Percentiles rank a stretch among this genome's conserved stretches.
Conservation (phyloP, 1,140 invertebrate genomes). For the Drosophila quadrilineata region DNA sequence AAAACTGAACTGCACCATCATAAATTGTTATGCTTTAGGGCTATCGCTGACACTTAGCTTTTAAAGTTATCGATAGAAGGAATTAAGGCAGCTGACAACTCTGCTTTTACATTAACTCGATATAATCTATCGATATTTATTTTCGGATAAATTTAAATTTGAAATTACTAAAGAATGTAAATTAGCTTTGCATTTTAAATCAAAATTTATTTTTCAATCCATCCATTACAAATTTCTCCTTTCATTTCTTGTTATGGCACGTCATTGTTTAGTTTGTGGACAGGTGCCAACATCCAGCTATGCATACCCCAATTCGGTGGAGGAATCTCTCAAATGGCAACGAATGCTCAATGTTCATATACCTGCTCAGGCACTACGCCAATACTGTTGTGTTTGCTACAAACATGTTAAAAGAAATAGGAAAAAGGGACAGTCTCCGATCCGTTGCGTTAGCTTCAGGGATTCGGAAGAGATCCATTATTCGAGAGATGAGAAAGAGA, state of each 20-base stretch:
- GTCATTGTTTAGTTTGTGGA: slow-evolving; percentile 59
- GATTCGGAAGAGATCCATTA: too few species aligned
- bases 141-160: not conserved
- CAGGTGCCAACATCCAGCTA: slow-evolving; percentile 13
- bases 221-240: slow-evolving; percentile 25
- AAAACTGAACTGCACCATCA: slow-evolving; percentile 3
- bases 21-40: slow-evolving; percentile 1
- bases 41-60: not conserved
- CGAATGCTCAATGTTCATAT: slow-evolving; percentile 17
- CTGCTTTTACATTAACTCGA: too few species aligned
- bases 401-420: slow-evolving; percentile 40
- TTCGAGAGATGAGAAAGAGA: too few species aligned
- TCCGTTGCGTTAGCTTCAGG: too few species aligned
- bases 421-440: too few species aligned
- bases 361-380: slow-evolving; percentile 9
- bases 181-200: slow-evolving; percentile 25
- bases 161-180: not conserved
- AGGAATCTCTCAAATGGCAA: slow-evolving; percentile 47
- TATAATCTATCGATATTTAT: too few species aligned
- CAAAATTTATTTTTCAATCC: slow-evolving; percentile 37
- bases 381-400: slow-evolving; percentile 44
- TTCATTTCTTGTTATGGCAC: slow-evolving; percentile 34
- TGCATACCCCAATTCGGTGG: slow-evolving; percentile 28
- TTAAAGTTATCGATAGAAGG: slow-evolving; percentile 15
- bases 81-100: too few species aligned